These are phyloP conservation scores for Oligia latruncula DNA, from an alignment of 2,888 invertebrate genomes.

Conservation along the genomic window DNA sequence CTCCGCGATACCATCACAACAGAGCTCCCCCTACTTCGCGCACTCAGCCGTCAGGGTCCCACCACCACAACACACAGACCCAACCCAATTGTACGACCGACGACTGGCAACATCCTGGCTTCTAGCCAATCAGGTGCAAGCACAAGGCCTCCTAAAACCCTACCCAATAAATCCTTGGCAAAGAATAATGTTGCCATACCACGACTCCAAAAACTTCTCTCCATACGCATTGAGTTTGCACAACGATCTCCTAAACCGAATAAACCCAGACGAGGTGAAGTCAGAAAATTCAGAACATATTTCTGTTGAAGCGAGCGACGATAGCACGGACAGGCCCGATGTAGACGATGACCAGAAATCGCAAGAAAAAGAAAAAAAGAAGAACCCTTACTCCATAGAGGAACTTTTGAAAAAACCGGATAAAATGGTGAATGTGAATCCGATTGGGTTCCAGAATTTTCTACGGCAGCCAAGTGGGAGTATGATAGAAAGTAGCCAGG, in stretches of 20 bases:
- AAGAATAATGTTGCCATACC: slow-evolving; percentile 90
- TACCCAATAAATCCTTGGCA: slow-evolving; percentile 90
- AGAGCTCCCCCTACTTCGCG: slow-evolving; percentile 83
- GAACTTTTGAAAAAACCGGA: slow-evolving; percentile 95
- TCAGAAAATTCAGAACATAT: slow-evolving; percentile 86
- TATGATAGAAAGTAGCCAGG: slow-evolving; percentile 86
- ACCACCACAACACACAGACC: slow-evolving; percentile 80
- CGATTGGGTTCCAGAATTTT: slow-evolving; percentile 84
- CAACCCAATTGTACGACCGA: slow-evolving; percentile 83
- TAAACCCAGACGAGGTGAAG: slow-evolving; percentile 84
- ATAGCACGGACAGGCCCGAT: slow-evolving; percentile 90
- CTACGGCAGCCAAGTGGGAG: slow-evolving; percentile 91
- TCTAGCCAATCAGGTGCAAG: slow-evolving; percentile 88
- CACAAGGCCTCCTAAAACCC: slow-evolving; percentile 86
- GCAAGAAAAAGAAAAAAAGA: slow-evolving; percentile 90
- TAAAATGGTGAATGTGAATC: slow-evolving; percentile 87
- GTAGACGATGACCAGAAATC: slow-evolving; percentile 81
- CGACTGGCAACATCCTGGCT: slow-evolving; percentile 90
- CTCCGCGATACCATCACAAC: slow-evolving; percentile 75
- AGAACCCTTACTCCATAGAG: slow-evolving; percentile 96
- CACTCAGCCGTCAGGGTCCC: slow-evolving; percentile 85
- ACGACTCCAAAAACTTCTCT: slow-evolving; percentile 81
- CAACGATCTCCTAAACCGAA: slow-evolving; percentile 82
- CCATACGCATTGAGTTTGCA: slow-evolving; percentile 84
- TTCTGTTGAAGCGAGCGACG: slow-evolving; percentile 90